Base-by-base conservation (phyloP, 2,113 vertebrate genomes). In the Micromys minutus region DNA sequence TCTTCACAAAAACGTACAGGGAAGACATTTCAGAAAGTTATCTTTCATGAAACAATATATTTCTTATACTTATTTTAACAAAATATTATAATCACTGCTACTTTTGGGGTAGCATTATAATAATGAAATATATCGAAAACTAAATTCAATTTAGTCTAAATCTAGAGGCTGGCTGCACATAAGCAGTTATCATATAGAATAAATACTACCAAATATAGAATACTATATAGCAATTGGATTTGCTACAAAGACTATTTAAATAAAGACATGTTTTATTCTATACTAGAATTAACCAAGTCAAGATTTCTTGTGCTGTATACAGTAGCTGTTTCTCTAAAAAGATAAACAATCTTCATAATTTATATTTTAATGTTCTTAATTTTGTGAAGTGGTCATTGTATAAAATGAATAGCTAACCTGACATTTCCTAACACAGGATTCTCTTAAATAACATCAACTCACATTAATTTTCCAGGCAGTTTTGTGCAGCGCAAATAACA, bases 141-240 rank as follows among this genome's bases (percentile, higher is more conserved):
- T 89, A 96, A 96, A 96, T 95, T 94, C 81, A 87, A 96, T 89
- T 94, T 74, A 97, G 61, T 90, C 81, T 96, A 97, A 95, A 93
- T 87, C 96, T 92, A 97, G 72, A 95, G 87, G 81, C 90, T 92
- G 85, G 75, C 95, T 96, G 77, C 93, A 87, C 67, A 65, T 91
- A 52, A 86, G 86, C 85, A 96, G 72, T 86, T 90, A 87, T 94
- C 80, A 96, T 39, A 96, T 47, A 96, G 96, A 97, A 98, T 96
- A 98, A 96, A 98, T 95, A 97, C 71, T 97, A 95, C 87, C 55
- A 97, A 91, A 97, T 91, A 96, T 87, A 96, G 96, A 94, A 92
- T 42, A 88, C 87, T 90, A 93, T 74, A 83, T 47, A 76, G 90
- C 86, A 95, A 96, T 92, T 91, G 89, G 50, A 94, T 89, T 77